phyloP scores from a whole-genome alignment of 2,113 vertebrate genomes.

The Sinocyclocheilus anophthalmus region DNA sequence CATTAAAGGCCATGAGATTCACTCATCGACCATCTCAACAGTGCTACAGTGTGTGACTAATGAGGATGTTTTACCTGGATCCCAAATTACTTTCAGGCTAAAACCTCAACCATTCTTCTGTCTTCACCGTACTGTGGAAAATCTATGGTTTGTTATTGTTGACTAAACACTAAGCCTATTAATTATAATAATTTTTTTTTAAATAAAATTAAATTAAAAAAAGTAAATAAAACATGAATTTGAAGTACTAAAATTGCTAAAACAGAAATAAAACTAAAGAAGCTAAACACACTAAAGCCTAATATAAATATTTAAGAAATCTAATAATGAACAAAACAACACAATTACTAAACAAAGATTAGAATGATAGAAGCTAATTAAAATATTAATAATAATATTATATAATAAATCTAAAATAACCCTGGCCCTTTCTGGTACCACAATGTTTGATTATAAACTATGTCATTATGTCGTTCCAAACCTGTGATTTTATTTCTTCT shows the following conservation, averaged over 20 bases:
- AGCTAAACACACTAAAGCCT: too few relatives aligned
- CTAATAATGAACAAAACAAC: too few relatives aligned
- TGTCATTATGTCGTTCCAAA: not conserved
- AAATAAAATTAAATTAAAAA: too few relatives aligned
- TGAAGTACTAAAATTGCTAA: too few relatives aligned
- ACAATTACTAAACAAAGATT: not conserved
- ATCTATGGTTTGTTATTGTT: not conserved
- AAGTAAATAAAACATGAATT: too few relatives aligned
- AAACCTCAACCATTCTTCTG: not conserved
- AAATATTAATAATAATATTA: too few relatives aligned
- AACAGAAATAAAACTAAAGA: too few relatives aligned
- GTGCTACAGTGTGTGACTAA: not conserved
- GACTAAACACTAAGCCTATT: too few relatives aligned
- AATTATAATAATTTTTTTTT: too few relatives aligned
- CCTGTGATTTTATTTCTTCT: not conserved
- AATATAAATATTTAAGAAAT: not conserved
- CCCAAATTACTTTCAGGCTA: not conserved
- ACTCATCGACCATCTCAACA: not conserved
- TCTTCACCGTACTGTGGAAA: not conserved
- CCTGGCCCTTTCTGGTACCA: too few relatives aligned
- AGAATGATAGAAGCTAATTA: not conserved
- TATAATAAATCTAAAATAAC: not conserved
- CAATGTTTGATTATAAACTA: too few relatives aligned
- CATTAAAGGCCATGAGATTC: slow-evolving; percentile 39
- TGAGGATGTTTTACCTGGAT: not conserved